Evolutionary conservation across 2,888 invertebrate species (phyloP), one percentile per base, ranked within the genome.

Genomic region (Eristalis tenax): DNA sequence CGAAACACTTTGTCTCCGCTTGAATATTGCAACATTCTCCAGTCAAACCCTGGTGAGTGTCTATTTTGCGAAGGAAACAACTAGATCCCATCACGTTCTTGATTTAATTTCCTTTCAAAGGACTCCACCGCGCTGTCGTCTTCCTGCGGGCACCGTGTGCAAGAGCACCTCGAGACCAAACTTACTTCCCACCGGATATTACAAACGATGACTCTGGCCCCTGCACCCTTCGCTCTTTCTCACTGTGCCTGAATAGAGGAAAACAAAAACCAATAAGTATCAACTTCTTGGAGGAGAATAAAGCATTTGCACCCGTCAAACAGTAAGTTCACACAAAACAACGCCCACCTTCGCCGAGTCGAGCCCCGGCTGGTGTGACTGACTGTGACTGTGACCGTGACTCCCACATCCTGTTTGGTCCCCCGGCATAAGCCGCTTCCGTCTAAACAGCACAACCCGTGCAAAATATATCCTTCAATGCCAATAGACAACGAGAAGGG

Each of bases 401-500:
- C 15, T 15, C n/a, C 10, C 22, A 50, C 10, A 68, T 18, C 50
- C 13, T 50, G 18, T 50, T n/a, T n/a, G 50, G 50, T 50, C 50
- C 8, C 18, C 18, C 18, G 50, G 18, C 18, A 2, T 18, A 50
- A 56, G n/a, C 28, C 28, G 18, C 66, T 50, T 50, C 10, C 43
- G 43, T 15, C 40, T 23, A 4, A 23, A 38, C n/a, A 40, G 6
- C 43, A 70, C 61, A 73, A 73, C 43, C 13, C 38, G 26, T 26
- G 71, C 43, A 73, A 73, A 74, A 15, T 56, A 59, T 26, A 66
- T 40, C 66, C 56, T 66, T 28, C 57, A 57, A 66, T 59, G 59
- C 28, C 66, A 28, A 75, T 66, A 66, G 75, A 66, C 40, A 75
- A 59, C 56, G 38, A 38, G 40, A 75, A 18, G 66, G 66, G 57